A percentile compares a stretch with the other conserved stretches of the same genome.
Evolutionary conservation across 2,113 vertebrate species (phyloP).

Genomic region (Capra hircus): DNA sequence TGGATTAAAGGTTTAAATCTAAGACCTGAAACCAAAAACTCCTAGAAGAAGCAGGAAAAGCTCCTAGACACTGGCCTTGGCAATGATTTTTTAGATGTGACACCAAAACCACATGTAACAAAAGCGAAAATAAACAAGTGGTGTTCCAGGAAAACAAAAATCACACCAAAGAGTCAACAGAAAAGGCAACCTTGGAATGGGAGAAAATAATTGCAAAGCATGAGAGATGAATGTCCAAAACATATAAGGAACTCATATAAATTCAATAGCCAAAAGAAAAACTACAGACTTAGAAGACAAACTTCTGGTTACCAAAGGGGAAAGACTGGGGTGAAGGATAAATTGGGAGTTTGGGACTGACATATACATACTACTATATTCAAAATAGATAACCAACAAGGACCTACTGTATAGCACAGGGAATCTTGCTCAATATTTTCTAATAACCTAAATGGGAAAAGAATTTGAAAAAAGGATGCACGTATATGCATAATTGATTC

Average conservation of each 20-base stretch:
- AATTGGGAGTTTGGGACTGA: background rate
- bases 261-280: background rate
- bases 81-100: background rate
- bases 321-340: background rate
- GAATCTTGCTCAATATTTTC: background rate
- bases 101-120: background rate
- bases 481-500: background rate
- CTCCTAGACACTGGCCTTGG: background rate
- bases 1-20: background rate
- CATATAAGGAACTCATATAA: background rate
- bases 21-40: background rate
- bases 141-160: background rate
- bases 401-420: background rate
- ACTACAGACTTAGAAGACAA: background rate
- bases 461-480: background rate
- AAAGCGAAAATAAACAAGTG: background rate
- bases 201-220: background rate
- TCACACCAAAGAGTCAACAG: background rate
- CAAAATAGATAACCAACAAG: background rate
- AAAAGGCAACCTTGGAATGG: background rate
- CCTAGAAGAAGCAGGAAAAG: background rate
- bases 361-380: background rate
- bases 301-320: background rate
- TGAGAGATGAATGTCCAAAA: background rate
- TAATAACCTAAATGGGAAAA: background rate